phyloP scores from a whole-genome alignment of 2,113 vertebrate species.

The Lepisosteus oculatus region DNA sequence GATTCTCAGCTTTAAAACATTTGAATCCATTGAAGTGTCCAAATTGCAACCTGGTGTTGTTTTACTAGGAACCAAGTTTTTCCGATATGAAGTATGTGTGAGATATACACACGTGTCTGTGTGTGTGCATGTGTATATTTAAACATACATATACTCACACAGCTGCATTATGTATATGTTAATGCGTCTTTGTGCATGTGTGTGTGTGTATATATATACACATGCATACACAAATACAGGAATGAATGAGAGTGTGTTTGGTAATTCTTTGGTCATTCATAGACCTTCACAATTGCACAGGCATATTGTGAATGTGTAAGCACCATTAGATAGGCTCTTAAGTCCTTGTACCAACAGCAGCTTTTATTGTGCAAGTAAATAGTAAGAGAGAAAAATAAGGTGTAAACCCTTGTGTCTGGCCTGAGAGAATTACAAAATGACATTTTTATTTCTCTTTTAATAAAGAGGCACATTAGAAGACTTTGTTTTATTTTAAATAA shows the following conservation, averaged over 20 bases:
- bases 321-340: constrained; percentile 71
- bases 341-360: constrained; percentile 76
- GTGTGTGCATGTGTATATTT: constrained; percentile 59
- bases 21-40: constrained; percentile 77
- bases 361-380: constrained; percentile 73
- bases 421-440: constrained; percentile 77
- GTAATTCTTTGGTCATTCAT: constrained; percentile 78
- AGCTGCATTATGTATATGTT: constrained; percentile 46
- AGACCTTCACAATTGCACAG: constrained; percentile 69
- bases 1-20: constrained; percentile 85
- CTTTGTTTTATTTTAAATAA: constrained; percentile 76
- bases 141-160: constrained; percentile 79
- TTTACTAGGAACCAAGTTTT: constrained; percentile 75
- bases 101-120: constrained; percentile 54
- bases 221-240: constrained; percentile 69
- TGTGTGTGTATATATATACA: constrained; percentile 74
- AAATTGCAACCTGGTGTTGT: constrained; percentile 84
- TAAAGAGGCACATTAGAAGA: constrained; percentile 86
- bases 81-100: constrained; percentile 64
- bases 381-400: constrained; percentile 63
- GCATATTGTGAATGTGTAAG: constrained; percentile 72
- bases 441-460: constrained; percentile 85
- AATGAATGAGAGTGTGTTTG: constrained; percentile 73
- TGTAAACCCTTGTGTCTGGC: constrained; percentile 66
- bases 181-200: constrained; percentile 68